Conservation (phyloP, 2,113 vertebrate genomes). For the Tichodroma muraria region DNA sequence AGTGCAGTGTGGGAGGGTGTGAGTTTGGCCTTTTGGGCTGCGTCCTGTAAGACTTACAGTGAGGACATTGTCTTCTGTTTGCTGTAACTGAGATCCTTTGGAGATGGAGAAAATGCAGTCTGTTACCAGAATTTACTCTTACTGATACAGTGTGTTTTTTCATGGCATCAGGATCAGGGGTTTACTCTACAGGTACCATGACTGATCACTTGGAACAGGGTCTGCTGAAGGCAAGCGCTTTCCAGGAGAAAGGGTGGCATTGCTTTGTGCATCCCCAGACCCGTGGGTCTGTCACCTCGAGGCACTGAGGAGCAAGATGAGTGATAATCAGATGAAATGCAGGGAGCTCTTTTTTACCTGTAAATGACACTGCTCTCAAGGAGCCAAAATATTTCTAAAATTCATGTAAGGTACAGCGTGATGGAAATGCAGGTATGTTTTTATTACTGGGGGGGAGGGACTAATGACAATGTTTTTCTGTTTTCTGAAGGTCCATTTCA, state of each 20-base stretch:
- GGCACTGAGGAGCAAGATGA: neutral
- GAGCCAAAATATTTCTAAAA: neutral
- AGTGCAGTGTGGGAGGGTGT: neutral
- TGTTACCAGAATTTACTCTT: neutral
- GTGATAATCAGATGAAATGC: neutral
- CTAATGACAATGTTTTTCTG: neutral
- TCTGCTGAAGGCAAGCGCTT: neutral
- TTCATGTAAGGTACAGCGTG: neutral
- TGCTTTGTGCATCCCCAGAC: neutral
- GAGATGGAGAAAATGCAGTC: neutral
- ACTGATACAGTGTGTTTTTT: neutral
- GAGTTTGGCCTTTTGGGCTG: neutral
- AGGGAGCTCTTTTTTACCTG: neutral
- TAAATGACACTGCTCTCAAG: neutral
- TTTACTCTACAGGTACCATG: rapidly evolving
- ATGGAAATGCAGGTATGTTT: neutral
- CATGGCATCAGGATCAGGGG: neutral
- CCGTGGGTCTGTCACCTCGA: neutral
- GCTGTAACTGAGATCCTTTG: neutral
- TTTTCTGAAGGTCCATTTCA: neutral
- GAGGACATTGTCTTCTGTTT: neutral
- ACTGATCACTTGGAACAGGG: neutral
- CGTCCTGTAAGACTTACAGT: neutral
- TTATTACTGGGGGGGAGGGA: neutral
- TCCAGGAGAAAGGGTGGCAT: neutral